Evolutionary conservation across 2,888 invertebrate genomes (phyloP), one percentile per base, ranked within the genome.

Genomic region (Morpho helenor): DNA sequence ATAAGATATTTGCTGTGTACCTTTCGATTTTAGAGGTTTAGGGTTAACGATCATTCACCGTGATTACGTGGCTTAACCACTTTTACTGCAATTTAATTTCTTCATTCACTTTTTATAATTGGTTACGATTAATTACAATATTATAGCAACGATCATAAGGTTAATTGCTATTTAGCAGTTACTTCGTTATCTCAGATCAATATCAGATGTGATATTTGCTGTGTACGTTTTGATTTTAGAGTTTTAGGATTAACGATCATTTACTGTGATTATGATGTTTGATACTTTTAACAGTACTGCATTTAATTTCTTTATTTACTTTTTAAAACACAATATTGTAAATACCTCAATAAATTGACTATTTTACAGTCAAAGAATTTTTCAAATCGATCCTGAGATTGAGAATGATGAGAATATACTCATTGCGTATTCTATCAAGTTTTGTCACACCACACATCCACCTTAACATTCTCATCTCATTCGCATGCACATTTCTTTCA

Each of bases 41-140:
- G 52, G 59, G 61, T 64, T 64, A 72, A 62, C 49, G 49, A n/a
- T 72, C 71, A 71, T 22, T 72, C 71, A 70, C 39, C 7, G 22
- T 16, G 46, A 46, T 47, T 16, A 22, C 8, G 10, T 22, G 6
- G 8, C 45, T 31, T 44, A 44, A 45, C 45, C 45, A 44, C 31
- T 52, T 52, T 31, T 10, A 52, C 10, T 39, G 16, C 3, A 5
- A 31, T 5, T 31, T 31, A 31, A 5, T 31, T 31, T 31, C 31
- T 31, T 31, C 31, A 5, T 31, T 31, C 5, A 5, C 31, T 31
- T 31, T 31, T 5, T 31, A 5, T 31, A 31, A 75, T 81, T 84
- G 87, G 87, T 89, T 86, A 87, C 84, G 82, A 80, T 80, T 82
- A 84, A 88, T 87, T 85, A 85, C 85, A 87, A 84, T 87, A 86